A percentile compares a stretch with the other conserved stretches of the same genome.
Conservation (phyloP, 2,113 vertebrate species). For the Loxodonta africana region DNA sequence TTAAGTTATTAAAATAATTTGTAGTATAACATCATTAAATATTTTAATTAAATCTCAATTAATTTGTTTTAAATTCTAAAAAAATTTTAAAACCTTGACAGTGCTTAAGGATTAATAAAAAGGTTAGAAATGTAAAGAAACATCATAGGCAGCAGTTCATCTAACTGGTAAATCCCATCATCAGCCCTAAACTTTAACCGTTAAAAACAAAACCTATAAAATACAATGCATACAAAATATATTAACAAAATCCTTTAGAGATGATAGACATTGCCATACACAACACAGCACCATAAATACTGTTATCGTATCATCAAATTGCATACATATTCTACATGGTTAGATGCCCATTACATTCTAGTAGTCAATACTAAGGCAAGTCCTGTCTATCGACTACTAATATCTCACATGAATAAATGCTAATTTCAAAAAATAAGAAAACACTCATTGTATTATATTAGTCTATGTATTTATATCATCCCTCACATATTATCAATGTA, state of each 20-base stretch:
- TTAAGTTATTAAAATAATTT: slow-evolving; percentile 16
- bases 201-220: slow-evolving; percentile 64
- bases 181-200: slow-evolving; percentile 57
- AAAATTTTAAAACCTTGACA: slow-evolving; percentile 83
- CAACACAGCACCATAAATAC: background rate
- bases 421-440: slow-evolving; percentile 35
- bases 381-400: background rate
- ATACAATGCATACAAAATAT: slow-evolving; percentile 57
- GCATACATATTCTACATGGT: background rate
- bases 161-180: slow-evolving; percentile 83
- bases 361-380: background rate
- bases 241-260: slow-evolving; percentile 47
- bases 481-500: background rate
- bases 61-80: slow-evolving; percentile 43
- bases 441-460: background rate
- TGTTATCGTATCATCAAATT: slow-evolving; percentile 33
- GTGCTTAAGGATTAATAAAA: slow-evolving; percentile 81
- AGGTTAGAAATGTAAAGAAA: slow-evolving; percentile 83
- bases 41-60: slow-evolving; percentile 52
- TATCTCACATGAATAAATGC: slow-evolving; percentile 38
- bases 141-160: slow-evolving; percentile 84
- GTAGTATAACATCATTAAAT: slow-evolving; percentile 20
- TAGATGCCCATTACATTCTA: slow-evolving; percentile 6
- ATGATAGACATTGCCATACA: slow-evolving; percentile 50
- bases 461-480: background rate